Evolutionary conservation across 2,888 invertebrate genomes (phyloP), one percentile per base, ranked within the genome.

Genomic region (Leucophenga montana): DNA sequence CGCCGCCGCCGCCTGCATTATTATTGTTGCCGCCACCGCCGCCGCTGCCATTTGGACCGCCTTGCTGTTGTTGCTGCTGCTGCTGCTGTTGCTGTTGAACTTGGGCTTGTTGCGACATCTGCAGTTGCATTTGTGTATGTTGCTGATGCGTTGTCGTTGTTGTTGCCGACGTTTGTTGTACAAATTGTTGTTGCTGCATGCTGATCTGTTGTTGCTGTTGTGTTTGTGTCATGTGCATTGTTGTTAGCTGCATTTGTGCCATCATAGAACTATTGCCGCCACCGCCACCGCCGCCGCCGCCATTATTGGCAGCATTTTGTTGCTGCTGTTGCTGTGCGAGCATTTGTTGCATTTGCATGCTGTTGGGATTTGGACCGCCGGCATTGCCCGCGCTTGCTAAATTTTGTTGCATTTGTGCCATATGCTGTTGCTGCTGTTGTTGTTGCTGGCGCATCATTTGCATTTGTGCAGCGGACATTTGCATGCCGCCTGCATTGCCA

Each of bases 181-280:
- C 88, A 69, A 88, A 88, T 77, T 88, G 88, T 71, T 88, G 86
- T 73, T 85, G 82, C 66, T 82, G 86, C 75, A 86, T 83, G 54
- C 80, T 85, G 66, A 85, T 72, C 71, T 82, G 85, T 71, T 87
- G 87, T 72, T 87, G 84, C 69, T 79, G 85, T 64, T 93, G 93
- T 5, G 92, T 91, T 86, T 93, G 93, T 79, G 91, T 91, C 93
- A 94, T 92, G 85, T 93, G 93, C 83, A 94, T 91, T 78, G 91
- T 92, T 75, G 92, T 90, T 90, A 92, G 91, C 90, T 92, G 90
- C 79, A 90, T 88, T 73, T 88, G 88, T 56, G 85, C 80, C 83
- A 81, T 82, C 83, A 77, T 86, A 78, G 69, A 77, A 73, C 73
- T 78, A 78, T 69, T 78, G 72, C 73, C 78, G 8, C 73, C 77